Percentiles rank a stretch among this genome's conserved stretches.
These are phyloP conservation scores for Pelobates fuscus DNA, from an alignment of 2,113 vertebrate species.

Conservation along the genomic window DNA sequence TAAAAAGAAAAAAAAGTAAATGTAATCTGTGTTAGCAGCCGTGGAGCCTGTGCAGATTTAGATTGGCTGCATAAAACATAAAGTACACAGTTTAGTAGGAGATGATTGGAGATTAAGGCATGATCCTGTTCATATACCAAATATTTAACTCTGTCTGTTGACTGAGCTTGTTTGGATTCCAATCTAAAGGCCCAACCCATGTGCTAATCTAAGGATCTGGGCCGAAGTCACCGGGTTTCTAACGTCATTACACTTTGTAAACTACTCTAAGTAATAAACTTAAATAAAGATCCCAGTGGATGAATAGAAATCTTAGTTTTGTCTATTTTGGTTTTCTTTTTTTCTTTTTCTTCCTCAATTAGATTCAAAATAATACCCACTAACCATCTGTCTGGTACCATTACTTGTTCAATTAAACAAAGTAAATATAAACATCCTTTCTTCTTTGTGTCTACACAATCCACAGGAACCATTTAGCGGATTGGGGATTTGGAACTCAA, in stretches of 20 bases:
- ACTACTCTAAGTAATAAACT: not conserved
- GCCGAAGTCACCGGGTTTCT: too few species aligned
- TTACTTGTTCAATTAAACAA: conserved; percentile 12
- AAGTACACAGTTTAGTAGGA: too few species aligned
- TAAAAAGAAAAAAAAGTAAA: too few species aligned
- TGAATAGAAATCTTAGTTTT: too few species aligned
- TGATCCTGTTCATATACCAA: not conserved
- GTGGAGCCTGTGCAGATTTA: too few species aligned
- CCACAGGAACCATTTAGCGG: conserved; percentile 22
- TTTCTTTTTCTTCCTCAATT: not conserved
- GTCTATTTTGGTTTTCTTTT: not conserved
- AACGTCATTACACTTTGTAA: not conserved
- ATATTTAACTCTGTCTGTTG: not conserved
- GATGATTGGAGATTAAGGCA: too few species aligned
- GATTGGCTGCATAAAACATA: too few species aligned
- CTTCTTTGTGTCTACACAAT: conserved; percentile 20
- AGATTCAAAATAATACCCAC: not conserved
- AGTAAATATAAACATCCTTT: conserved; percentile 25
- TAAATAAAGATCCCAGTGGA: not conserved
- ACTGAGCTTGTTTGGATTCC: not conserved
- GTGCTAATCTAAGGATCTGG: not conserved
- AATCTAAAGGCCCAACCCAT: not conserved
- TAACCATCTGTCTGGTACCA: not conserved
- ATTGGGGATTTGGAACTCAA: conserved; percentile 12
- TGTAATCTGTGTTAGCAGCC: too few species aligned